phyloP scores from a whole-genome alignment of 2,113 vertebrate species.

The Nesogale talazaci region DNA sequence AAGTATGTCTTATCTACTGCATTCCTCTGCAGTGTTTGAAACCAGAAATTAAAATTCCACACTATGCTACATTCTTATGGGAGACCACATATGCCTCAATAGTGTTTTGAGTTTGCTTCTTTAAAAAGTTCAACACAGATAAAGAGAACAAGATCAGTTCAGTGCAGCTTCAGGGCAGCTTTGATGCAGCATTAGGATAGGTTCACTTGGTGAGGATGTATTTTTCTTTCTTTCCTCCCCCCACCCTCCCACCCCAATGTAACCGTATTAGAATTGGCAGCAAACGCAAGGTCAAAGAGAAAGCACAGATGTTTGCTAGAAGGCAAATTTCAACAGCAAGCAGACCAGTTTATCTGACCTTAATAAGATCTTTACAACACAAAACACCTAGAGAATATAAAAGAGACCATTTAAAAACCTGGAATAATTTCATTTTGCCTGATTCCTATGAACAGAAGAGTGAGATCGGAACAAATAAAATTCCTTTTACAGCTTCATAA shows the following conservation, averaged over 20 bases:
- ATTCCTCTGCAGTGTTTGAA: slow-evolving; percentile 87
- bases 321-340: slow-evolving; percentile 86
- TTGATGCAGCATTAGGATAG: slow-evolving; percentile 86
- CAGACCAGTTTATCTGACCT: slow-evolving; percentile 81
- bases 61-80: slow-evolving; percentile 85
- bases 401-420: slow-evolving; percentile 68
- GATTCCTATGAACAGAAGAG: slow-evolving; percentile 44
- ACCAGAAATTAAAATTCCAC: slow-evolving; percentile 84
- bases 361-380: slow-evolving; percentile 71
- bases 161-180: slow-evolving; percentile 86
- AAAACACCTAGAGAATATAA: slow-evolving; percentile 59
- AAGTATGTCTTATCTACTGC: slow-evolving; percentile 85
- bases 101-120: slow-evolving; percentile 69
- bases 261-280: slow-evolving; percentile 85
- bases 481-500: slow-evolving; percentile 54
- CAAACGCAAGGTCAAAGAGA: slow-evolving; percentile 84
- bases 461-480: slow-evolving; percentile 53
- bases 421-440: slow-evolving; percentile 63
- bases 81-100: slow-evolving; percentile 81
- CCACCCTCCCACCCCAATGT: slow-evolving; percentile 66
- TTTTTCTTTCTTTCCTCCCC: slow-evolving; percentile 74
- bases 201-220: slow-evolving; percentile 84
- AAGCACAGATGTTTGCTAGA: slow-evolving; percentile 86
- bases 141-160: slow-evolving; percentile 84
- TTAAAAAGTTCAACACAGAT: slow-evolving; percentile 75